A percentile compares a stretch with the other conserved stretches of the same genome.
phyloP scores from a whole-genome alignment of 1,140 invertebrate species.

The Procambarus clarkii region DNA sequence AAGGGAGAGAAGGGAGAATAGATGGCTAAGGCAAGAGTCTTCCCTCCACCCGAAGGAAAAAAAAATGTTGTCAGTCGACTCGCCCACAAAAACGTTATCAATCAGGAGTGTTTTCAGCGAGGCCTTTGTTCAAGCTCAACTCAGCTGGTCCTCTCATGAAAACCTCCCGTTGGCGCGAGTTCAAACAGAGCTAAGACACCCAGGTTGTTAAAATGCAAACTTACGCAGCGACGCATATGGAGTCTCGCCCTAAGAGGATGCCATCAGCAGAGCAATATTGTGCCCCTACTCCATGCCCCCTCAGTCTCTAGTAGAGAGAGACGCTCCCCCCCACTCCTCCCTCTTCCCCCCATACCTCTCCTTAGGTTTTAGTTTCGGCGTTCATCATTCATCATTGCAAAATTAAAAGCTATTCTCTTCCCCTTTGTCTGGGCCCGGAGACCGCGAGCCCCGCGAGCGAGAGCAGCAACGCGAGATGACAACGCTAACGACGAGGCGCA shows the following conservation, averaged over 20 bases:
- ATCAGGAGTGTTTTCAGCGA: slow-evolving; percentile 40
- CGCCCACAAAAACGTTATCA: slow-evolving; percentile 19
- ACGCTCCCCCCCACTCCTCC: too few species aligned
- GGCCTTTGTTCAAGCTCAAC: slow-evolving; percentile 22
- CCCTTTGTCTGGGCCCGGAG: too few species aligned
- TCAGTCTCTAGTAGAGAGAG: neutral
- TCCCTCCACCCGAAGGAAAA: neutral
- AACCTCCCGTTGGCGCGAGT: neutral
- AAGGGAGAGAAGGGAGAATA: too few species aligned
- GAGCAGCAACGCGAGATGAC: too few species aligned
- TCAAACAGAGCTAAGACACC: too few species aligned
- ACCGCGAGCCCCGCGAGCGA: too few species aligned
- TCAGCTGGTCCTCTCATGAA: slow-evolving; percentile 7
- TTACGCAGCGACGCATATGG: neutral
- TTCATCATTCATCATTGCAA: neutral
- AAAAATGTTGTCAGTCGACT: neutral
- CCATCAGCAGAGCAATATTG: neutral
- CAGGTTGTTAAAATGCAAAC: neutral
- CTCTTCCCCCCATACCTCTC: slow-evolving; percentile 8
- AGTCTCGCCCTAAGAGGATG: neutral
- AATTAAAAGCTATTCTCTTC: too few species aligned
- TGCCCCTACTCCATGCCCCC: neutral
- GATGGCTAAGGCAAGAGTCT: too few species aligned
- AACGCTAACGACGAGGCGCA: too few species aligned
- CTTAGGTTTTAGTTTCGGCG: slow-evolving; percentile 19